phyloP scores from a whole-genome alignment of 92 coral and sea anemone species.

The Muricea muricata region DNA sequence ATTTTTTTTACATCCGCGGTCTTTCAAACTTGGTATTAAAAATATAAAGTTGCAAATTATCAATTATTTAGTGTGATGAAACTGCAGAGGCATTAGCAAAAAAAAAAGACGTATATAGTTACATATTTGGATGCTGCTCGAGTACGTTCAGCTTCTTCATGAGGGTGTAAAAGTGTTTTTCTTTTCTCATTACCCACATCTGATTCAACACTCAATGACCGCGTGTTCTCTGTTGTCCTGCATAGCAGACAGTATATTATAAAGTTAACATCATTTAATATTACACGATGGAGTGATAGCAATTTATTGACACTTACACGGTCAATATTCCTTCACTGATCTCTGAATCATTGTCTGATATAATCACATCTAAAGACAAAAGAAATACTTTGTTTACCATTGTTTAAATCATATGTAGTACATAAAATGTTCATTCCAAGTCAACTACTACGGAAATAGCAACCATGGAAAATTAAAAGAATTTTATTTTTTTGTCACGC shows the following conservation, averaged over 20 bases:
- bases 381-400: neutral
- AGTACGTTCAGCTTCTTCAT: slow-evolving; percentile 34
- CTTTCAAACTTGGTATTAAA: no score
- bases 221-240: slow-evolving; percentile 29
- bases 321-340: slow-evolving; percentile 38
- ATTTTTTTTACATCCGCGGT: no score
- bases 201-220: neutral
- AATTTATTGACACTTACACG: slow-evolving; percentile 25
- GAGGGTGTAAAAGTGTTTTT: slow-evolving; percentile 37
- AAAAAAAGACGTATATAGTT: neutral
- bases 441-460: no score
- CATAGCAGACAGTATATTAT: no score
- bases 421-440: no score
- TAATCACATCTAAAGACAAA: neutral
- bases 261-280: no score
- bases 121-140: neutral
- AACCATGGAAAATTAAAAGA: no score
- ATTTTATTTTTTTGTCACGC: no score
- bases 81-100: neutral
- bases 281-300: no score
- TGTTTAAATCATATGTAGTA: no score
- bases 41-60: no score
- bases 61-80: neutral
- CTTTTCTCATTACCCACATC: neutral
- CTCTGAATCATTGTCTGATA: slow-evolving; percentile 23